Evolutionary conservation across 1,140 invertebrate species (phyloP), one percentile per base, ranked within the genome.

Genomic region (Zaprionus lachaisei): DNA sequence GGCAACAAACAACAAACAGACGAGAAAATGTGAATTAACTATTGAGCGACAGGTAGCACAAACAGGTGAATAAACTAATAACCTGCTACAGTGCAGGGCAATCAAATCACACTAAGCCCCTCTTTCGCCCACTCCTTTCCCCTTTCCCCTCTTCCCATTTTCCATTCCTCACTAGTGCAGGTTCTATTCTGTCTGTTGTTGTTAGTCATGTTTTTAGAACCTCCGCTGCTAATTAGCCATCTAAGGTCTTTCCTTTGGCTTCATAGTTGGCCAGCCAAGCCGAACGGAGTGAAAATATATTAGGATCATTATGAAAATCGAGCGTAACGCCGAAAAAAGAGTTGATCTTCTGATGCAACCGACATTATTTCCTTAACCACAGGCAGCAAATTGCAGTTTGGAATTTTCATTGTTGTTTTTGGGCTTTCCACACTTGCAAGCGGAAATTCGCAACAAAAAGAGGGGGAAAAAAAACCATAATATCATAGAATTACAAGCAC

Each of bases 31-130:
- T 78, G 69, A 82, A 57, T 80, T 75, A 71, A 71, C 80, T 64
- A 72, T 80, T 64, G 64, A 61, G 65, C 64, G 70, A 81, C 82
- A 78, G 78, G 70, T 60, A 73, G 37, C 65, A 77, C 73, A 73
- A 72, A 75, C 83, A 90, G 85, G 79, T 90, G 85, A 84, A 90
- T 64, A 82, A 75, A 85, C 85, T 82, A 90, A 90, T 90, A 70
- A 85, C 74, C 63, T 75, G 60, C 55, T 70, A 60, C 7, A 31
- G 58, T 71, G 28, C 63, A 66, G 11, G 38, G 20, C 54, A 57
- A 65, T 54, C 47, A 49, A 70, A 67, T 17, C 14, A 26, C 2
- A 56, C 11, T 9, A 14, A 12, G 11, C 41, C 11, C 26, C 24
- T 56, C 11, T n/a, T 1, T 28, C 24, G 14, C 22, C 17, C 2